A percentile compares a stretch with the other conserved stretches of the same genome.
Conservation (phyloP, 2,888 invertebrate genomes). For the Rhodophaea formosa region DNA sequence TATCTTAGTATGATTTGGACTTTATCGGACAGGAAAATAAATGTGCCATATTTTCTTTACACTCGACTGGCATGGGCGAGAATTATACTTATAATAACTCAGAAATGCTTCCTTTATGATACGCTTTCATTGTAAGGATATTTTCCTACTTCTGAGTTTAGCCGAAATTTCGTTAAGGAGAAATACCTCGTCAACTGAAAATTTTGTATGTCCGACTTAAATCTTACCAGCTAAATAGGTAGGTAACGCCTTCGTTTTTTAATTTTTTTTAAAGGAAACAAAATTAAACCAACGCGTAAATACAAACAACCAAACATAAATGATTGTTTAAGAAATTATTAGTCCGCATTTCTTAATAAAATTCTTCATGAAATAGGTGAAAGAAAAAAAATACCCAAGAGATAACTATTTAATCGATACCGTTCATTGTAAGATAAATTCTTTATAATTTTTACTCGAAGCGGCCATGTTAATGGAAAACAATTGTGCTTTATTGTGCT, state of each 20-base stretch:
- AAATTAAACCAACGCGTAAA: too few species aligned
- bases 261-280: too few species aligned
- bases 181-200: too few species aligned
- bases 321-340: too few species aligned
- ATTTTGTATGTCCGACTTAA: too few species aligned
- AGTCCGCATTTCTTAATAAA: too few species aligned
- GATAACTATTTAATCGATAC: slow-evolving; percentile 4
- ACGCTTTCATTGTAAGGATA: neutral
- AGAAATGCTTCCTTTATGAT: neutral
- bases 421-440: slow-evolving; percentile 22
- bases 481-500: slow-evolving; percentile 79
- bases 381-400: neutral
- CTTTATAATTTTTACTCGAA: slow-evolving; percentile 27
- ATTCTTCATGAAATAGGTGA: too few species aligned
- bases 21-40: slow-evolving; percentile 12
- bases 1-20: slow-evolving; percentile 14
- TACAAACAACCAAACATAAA: too few species aligned
- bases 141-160: neutral
- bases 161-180: neutral
- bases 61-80: slow-evolving; percentile 7
- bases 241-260: too few species aligned
- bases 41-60: slow-evolving; percentile 13
- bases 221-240: too few species aligned
- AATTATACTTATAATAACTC: slow-evolving; percentile 4
- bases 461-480: slow-evolving; percentile 73